These are phyloP conservation scores for Cylloceria caligata DNA, from an alignment of 2,888 invertebrate genomes.

Conservation along the genomic window DNA sequence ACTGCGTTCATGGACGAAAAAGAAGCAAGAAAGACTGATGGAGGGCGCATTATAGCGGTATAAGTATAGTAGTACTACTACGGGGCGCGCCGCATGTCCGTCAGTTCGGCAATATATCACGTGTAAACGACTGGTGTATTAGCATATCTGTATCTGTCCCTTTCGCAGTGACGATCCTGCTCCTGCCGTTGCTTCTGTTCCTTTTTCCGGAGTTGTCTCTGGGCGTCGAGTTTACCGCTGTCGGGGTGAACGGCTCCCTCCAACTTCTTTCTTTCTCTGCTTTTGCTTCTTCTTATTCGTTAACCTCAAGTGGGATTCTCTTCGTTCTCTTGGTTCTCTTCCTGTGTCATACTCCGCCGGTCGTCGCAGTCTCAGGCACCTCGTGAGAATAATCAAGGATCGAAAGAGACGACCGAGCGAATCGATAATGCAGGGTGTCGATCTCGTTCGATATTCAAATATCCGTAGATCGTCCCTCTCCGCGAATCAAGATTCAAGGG, in stretches of 20 bases:
- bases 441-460: not conserved
- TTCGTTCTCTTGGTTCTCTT: constrained; percentile 35
- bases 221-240: constrained; percentile 72
- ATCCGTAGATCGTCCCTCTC: not conserved
- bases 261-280: constrained; percentile 52
- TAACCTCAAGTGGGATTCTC: constrained; percentile 49
- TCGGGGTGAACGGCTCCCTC: constrained; percentile 75
- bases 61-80: constrained; percentile 39
- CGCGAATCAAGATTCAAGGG: constrained; percentile 11
- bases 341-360: constrained; percentile 44
- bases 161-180: constrained; percentile 44
- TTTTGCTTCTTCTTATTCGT: constrained; percentile 13
- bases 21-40: constrained; percentile 53
- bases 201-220: constrained; percentile 74
- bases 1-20: not conserved
- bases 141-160: constrained; percentile 81
- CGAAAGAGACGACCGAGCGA: not conserved
- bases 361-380: constrained; percentile 7
- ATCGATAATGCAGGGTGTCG: not conserved
- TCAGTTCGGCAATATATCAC: constrained; percentile 81
- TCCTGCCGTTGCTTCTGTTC: constrained; percentile 6
- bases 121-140: constrained; percentile 81
- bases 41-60: constrained; percentile 32
- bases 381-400: not conserved
- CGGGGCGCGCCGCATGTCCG: constrained; percentile 73